Conservation (phyloP, 2,888 invertebrate species). For the Druceiella hillmani region DNA sequence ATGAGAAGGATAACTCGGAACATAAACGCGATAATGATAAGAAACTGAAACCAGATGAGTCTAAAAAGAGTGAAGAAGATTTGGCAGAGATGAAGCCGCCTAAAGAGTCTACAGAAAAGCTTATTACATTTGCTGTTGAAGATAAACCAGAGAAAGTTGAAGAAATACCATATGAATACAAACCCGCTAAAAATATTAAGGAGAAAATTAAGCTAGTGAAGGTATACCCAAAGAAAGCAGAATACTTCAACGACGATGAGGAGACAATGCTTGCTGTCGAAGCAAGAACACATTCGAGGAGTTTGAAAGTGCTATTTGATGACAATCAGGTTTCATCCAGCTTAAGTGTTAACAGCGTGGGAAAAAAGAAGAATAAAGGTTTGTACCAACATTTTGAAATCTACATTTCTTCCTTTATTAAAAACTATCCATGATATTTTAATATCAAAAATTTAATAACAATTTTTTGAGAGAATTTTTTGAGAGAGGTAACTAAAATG, state of each 20-base stretch:
- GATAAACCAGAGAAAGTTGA: slow-evolving; percentile 44
- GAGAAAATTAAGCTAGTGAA: slow-evolving; percentile 52
- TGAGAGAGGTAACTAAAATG: too few species aligned
- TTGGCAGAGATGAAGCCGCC: slow-evolving; percentile 36
- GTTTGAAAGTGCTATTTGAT: slow-evolving; percentile 35
- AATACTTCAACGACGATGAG: slow-evolving; percentile 44
- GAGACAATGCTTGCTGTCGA: slow-evolving; percentile 59
- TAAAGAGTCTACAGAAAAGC: slow-evolving; percentile 49
- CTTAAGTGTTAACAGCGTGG: slow-evolving; percentile 57
- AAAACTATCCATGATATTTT: too few species aligned
- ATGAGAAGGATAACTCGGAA: slow-evolving; percentile 30
- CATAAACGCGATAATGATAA: slow-evolving; percentile 32
- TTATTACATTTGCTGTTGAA: slow-evolving; percentile 47
- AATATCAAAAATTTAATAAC: too few species aligned
- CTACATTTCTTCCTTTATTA: too few species aligned
- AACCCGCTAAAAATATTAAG: slow-evolving; percentile 47
- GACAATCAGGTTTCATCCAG: slow-evolving; percentile 53
- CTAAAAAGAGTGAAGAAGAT: slow-evolving; percentile 29
- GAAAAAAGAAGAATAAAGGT: slow-evolving; percentile 44
- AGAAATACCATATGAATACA: slow-evolving; percentile 34
- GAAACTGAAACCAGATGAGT: slow-evolving; percentile 31
- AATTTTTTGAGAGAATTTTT: too few species aligned
- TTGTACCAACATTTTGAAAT: too few species aligned
- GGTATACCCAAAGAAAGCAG: slow-evolving; percentile 44
- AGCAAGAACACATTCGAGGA: slow-evolving; percentile 46